Conservation (phyloP, 2,113 vertebrate genomes). For the Mormyrus iriodes region DNA sequence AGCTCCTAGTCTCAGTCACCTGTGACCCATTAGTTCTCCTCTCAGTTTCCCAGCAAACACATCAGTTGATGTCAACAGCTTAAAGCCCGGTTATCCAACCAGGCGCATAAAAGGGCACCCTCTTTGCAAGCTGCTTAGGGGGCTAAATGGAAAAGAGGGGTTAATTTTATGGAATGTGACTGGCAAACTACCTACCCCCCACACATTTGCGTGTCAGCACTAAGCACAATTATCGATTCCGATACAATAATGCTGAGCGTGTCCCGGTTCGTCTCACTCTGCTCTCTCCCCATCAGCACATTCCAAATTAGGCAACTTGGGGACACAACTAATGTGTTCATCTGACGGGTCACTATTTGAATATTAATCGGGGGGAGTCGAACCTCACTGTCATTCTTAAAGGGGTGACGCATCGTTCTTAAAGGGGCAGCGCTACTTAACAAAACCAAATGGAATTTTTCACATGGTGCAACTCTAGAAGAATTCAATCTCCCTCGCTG, state of each 20-base stretch:
- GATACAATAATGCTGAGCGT: conserved; percentile 91
- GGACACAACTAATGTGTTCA: conserved; percentile 22
- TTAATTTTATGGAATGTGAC: conserved; percentile 76
- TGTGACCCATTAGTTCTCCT: background rate
- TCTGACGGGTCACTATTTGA: background rate
- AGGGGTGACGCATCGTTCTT: background rate
- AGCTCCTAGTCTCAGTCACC: background rate
- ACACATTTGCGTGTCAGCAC: conserved; percentile 78
- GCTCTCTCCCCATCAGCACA: conserved; percentile 81
- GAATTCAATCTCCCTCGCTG: background rate
- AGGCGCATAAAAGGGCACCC: conserved; percentile 39
- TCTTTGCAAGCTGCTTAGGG: conserved; percentile 66
- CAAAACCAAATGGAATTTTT: background rate
- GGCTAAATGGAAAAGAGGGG: conserved; percentile 70
- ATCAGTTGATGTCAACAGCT: background rate
- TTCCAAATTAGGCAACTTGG: conserved; percentile 66
- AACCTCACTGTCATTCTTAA: background rate
- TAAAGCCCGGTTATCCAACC: background rate
- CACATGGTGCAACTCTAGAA: background rate
- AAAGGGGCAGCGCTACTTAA: background rate
- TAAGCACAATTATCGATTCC: conserved; percentile 88
- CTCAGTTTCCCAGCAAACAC: background rate
- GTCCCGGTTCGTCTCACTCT: conserved; percentile 66
- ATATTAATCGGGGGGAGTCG: background rate
- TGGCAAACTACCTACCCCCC: conserved; percentile 66